A percentile compares a stretch with the other conserved stretches of the same genome.
These are phyloP conservation scores for Loripinus fragilis DNA, from an alignment of 2,888 invertebrate genomes.

Conservation along the genomic window DNA sequence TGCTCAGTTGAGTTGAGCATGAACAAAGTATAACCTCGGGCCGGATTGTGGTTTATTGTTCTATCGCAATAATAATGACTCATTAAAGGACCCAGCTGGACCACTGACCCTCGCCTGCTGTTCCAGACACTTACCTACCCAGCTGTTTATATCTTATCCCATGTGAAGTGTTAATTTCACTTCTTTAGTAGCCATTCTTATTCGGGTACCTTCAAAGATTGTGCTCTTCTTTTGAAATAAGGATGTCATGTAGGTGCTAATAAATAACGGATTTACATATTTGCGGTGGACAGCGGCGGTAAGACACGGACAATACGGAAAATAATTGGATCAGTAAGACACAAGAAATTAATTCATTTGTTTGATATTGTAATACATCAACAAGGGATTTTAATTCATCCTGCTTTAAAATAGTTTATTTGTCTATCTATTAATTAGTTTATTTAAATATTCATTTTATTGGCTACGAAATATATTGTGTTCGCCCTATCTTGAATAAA, in stretches of 20 bases:
- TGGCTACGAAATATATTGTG: too few relatives aligned
- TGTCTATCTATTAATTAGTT: too few relatives aligned
- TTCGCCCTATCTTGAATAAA: too few relatives aligned
- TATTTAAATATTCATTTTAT: too few relatives aligned
- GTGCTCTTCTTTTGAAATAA: background rate
- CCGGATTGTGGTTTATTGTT: too few relatives aligned
- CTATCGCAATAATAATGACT: too few relatives aligned
- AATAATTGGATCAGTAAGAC: slow-evolving; percentile 13
- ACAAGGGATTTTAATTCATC: too few relatives aligned
- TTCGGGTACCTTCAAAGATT: background rate
- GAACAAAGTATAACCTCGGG: too few relatives aligned
- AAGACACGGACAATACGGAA: slow-evolving; percentile 3
- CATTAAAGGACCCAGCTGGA: too few relatives aligned
- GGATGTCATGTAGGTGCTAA: slow-evolving; percentile 10
- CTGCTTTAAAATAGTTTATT: too few relatives aligned
- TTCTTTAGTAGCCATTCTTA: background rate
- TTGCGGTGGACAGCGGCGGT: background rate
- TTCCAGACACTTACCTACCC: background rate
- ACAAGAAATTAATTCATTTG: background rate
- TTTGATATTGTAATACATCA: background rate
- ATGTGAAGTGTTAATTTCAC: background rate
- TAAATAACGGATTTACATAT: slow-evolving; percentile 10
- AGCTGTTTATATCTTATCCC: background rate
- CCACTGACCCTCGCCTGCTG: too few relatives aligned
- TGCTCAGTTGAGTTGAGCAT: too few relatives aligned